Evolutionary conservation across 1,140 invertebrate genomes (phyloP), one percentile per base, ranked within the genome.

Genomic region (Pseudomyrmex pallidus): DNA sequence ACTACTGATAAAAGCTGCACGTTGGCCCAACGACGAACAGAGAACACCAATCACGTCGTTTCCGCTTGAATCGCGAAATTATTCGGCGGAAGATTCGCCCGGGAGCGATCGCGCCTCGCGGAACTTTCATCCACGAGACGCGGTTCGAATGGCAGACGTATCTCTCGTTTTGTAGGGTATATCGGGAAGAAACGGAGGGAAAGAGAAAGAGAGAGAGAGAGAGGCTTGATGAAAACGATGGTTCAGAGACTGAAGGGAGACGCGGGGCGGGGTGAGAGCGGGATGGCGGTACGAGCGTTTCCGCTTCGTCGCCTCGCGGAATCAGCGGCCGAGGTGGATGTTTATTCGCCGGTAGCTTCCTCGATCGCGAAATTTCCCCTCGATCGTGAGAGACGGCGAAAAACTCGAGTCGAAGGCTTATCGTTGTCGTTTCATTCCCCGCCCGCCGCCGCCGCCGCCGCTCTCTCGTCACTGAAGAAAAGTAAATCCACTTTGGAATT

Each of bases 401-500:
- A 82, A 86, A 88, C 87, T 86, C 57, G 48, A 61, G 52, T 62
- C 56, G 77, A 54, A 80, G 76, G 84, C 87, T 88, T 86, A 88
- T 84, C 87, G 80, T 70, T 67, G 84, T 82, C 78, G 74, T 86
- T 84, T 74, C n/a, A 44, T 57, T 46, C 77, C 25, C 25, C 17
- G 2, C 12, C 17, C 15, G 3, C 13, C 22, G 9, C 17, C 17
- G 2, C 22, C 22, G 22, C 2, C 15, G 3, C 13, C 22, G 9
- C 22, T 25, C 35, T 35, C 50, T 12, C 25, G 59, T 64, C 25
- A 0, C 10, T 13, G 54, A 67, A 56, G 44, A 85, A 67, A 61
- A 88, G 83, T 89, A 83, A 90, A 90, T 91, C 73, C 72, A 88
- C 83, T 90, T 86, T 88, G 63, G 86, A 87, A 90, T 91, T 88